These are phyloP conservation scores for Lepus timidus DNA, from an alignment of 2,113 vertebrate genomes.

Conservation along the genomic window DNA sequence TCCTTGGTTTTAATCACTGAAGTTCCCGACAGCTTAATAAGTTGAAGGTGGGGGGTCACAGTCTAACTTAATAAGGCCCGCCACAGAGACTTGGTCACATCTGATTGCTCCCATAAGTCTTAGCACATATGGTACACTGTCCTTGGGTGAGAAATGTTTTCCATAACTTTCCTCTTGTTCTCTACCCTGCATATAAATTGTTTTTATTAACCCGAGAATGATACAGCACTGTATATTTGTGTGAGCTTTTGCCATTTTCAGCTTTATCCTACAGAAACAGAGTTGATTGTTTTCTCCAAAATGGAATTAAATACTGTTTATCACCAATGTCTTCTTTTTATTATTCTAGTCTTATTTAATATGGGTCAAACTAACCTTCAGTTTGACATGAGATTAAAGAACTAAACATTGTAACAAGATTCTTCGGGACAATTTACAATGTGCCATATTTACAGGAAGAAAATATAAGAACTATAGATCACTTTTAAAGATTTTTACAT, in stretches of 20 bases:
- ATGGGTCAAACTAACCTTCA: slow-evolving; percentile 82
- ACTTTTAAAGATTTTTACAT: slow-evolving; percentile 49
- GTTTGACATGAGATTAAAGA: slow-evolving; percentile 81
- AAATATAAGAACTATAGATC: slow-evolving; percentile 60
- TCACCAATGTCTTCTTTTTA: slow-evolving; percentile 79
- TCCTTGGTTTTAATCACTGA: slow-evolving; percentile 99
- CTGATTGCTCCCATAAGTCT: slow-evolving; percentile 99
- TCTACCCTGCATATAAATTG: slow-evolving; percentile 89
- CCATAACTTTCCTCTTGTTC: slow-evolving; percentile 96
- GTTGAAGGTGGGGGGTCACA: slow-evolving; percentile 98
- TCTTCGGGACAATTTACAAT: slow-evolving; percentile 60
- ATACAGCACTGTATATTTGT: slow-evolving; percentile 90
- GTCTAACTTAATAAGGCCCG: slow-evolving; percentile 98
- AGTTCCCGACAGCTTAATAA: slow-evolving; percentile 99
- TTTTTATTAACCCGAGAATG: slow-evolving; percentile 93
- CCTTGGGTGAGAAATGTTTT: slow-evolving; percentile 98
- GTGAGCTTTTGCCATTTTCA: slow-evolving; percentile 87
- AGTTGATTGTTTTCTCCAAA: slow-evolving; percentile 83
- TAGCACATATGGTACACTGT: slow-evolving; percentile 96
- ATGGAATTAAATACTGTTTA: slow-evolving; percentile 86
- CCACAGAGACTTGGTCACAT: slow-evolving; percentile 96
- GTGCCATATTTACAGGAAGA: slow-evolving; percentile 46
- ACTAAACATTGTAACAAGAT: slow-evolving; percentile 72
- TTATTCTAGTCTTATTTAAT: slow-evolving; percentile 78
- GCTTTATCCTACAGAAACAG: slow-evolving; percentile 75